These are phyloP conservation scores for Gouania willdenowi DNA, from an alignment of 2,797 vertebrate species.

Conservation along the genomic window DNA sequence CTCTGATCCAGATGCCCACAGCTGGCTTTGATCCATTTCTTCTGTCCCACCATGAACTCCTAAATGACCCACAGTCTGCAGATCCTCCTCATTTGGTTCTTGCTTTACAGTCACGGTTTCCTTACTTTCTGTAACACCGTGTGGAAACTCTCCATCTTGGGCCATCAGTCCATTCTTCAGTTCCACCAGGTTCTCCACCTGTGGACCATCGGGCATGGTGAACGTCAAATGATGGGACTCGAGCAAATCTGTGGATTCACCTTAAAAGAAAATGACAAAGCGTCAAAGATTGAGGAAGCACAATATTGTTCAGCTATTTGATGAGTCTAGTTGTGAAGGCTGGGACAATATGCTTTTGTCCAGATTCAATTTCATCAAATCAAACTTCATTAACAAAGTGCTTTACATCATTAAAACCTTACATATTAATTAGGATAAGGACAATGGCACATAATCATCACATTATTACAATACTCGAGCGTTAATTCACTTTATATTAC, in stretches of 20 bases:
- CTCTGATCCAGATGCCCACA: conserved; percentile 25
- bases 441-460: too few species aligned
- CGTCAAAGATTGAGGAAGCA: neutral
- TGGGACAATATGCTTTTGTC: too few species aligned
- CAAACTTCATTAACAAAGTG: too few species aligned
- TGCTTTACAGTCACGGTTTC: conserved; percentile 25
- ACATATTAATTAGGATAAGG: too few species aligned
- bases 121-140: conserved; percentile 9
- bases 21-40: conserved; percentile 10
- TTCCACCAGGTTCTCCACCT: conserved; percentile 15
- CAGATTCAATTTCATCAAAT: too few species aligned
- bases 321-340: too few species aligned
- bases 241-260: conserved; percentile 31
- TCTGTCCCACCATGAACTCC: neutral
- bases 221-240: conserved; percentile 40
- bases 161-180: neutral
- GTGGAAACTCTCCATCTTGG: conserved; percentile 8
- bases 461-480: too few species aligned
- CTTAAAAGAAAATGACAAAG: conserved; percentile 14
- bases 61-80: neutral
- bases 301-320: too few species aligned
- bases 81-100: conserved; percentile 21
- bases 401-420: too few species aligned
- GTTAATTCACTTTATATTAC: too few species aligned
- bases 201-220: conserved; percentile 12